A percentile compares a stretch with the other conserved stretches of the same genome.
Conservation (phyloP, 2,888 invertebrate genomes). For the Nasonia oneida region DNA sequence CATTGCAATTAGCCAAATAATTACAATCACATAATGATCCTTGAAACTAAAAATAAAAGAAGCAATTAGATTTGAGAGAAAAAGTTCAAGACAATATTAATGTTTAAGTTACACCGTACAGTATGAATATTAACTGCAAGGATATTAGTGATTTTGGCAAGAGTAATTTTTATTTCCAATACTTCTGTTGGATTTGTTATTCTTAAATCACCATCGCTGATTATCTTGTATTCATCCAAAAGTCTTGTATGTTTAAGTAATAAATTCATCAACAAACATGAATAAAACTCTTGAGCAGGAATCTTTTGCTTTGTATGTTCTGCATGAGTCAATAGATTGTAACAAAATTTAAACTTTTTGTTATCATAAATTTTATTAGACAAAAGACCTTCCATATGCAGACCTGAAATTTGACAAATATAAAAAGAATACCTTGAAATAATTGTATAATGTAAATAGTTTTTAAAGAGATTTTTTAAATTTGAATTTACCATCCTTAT, state of each 20-base stretch:
- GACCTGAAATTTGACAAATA: conserved; percentile 66
- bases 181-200: too few relatives aligned
- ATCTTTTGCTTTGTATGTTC: not conserved
- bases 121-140: not conserved
- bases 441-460: too few relatives aligned
- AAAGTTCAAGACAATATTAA: not conserved
- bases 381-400: conserved; percentile 72
- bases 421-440: not conserved
- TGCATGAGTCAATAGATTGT: conserved; percentile 15
- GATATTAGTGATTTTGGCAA: not conserved
- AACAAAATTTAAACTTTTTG: conserved; percentile 67
- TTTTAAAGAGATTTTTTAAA: conserved; percentile 66
- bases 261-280: not conserved
- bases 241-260: not conserved
- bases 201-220: too few relatives aligned
- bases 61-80: not conserved
- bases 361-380: conserved; percentile 73
- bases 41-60: not conserved
- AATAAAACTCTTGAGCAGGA: too few relatives aligned
- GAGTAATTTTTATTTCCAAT: not conserved
- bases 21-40: not conserved
- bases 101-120: not conserved
- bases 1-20: not conserved
- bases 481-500: conserved; percentile 66
- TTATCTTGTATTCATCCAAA: not conserved